Evolutionary conservation across 2,888 invertebrate species (phyloP).

Genomic region (Eristalinus sepulchralis): DNA sequence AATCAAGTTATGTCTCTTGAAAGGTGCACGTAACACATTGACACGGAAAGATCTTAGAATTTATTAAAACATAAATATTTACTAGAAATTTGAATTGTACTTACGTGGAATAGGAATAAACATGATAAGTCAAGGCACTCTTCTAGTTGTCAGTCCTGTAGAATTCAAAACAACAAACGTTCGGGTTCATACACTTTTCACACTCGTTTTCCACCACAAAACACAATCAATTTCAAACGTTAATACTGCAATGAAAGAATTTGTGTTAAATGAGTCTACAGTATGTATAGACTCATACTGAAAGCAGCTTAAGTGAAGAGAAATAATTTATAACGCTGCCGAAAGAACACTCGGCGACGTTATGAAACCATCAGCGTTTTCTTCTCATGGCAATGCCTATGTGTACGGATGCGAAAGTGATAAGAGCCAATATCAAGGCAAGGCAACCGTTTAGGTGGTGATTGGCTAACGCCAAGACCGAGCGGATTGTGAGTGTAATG

Average conservation of each 20-base stretch:
- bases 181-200: background rate
- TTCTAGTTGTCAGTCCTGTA: background rate
- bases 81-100: background rate
- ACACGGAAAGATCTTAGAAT: no score
- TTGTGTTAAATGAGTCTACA: background rate
- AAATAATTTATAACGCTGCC: conserved; percentile 54
- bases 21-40: no score
- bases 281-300: conserved; percentile 13
- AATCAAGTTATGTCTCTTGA: no score
- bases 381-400: conserved; percentile 13
- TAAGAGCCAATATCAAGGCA: conserved; percentile 44
- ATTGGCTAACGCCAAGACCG: conserved; percentile 9
- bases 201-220: background rate
- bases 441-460: conserved; percentile 12
- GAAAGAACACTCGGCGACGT: conserved; percentile 41
- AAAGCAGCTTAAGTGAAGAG: background rate
- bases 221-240: background rate
- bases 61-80: background rate
- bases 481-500: conserved; percentile 11
- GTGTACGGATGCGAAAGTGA: conserved; percentile 31
- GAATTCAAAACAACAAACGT: background rate
- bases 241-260: conserved; percentile 1
- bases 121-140: conserved; percentile 24
- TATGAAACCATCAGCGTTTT: conserved; percentile 40
- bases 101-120: conserved; percentile 56